Conservation (phyloP, 2,797 vertebrate species). For the Thaleichthys pacificus region DNA sequence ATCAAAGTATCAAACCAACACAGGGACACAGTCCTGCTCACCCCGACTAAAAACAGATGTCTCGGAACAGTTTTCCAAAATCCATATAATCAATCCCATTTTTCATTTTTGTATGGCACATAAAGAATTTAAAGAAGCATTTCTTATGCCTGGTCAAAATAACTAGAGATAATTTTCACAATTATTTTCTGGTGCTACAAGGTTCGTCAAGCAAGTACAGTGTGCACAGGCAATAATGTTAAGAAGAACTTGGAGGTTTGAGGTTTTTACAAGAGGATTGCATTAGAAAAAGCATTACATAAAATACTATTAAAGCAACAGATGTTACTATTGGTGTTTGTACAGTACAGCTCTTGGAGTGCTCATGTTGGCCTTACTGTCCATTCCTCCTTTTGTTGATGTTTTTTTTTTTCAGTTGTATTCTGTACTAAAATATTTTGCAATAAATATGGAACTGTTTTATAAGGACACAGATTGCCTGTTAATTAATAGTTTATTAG, state of each 20-base stretch:
- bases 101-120: slow-evolving; percentile 60
- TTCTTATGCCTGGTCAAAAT: slow-evolving; percentile 46
- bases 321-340: slow-evolving; percentile 73
- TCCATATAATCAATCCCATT: slow-evolving; percentile 40
- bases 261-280: slow-evolving; percentile 38
- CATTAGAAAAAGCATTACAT: slow-evolving; percentile 47
- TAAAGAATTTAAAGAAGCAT: slow-evolving; percentile 49
- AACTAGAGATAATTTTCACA: slow-evolving; percentile 43
- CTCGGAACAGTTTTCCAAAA: slow-evolving; percentile 36
- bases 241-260: slow-evolving; percentile 43
- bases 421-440: slow-evolving; percentile 85
- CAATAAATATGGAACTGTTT: slow-evolving; percentile 85
- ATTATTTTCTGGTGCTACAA: slow-evolving; percentile 47
- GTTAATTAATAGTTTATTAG: neutral
- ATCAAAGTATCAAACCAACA: too few relatives aligned
- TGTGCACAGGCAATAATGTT: slow-evolving; percentile 66
- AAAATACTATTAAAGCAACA: slow-evolving; percentile 66
- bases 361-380: slow-evolving; percentile 83
- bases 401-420: slow-evolving; percentile 75
- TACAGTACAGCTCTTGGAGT: slow-evolving; percentile 76
- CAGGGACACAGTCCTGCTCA: too few relatives aligned
- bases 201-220: slow-evolving; percentile 22
- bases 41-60: slow-evolving; percentile 23
- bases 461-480: slow-evolving; percentile 59
- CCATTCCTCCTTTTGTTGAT: slow-evolving; percentile 65